Evolutionary conservation across 2,888 invertebrate genomes (phyloP).

Genomic region (Tinea pellionella): DNA sequence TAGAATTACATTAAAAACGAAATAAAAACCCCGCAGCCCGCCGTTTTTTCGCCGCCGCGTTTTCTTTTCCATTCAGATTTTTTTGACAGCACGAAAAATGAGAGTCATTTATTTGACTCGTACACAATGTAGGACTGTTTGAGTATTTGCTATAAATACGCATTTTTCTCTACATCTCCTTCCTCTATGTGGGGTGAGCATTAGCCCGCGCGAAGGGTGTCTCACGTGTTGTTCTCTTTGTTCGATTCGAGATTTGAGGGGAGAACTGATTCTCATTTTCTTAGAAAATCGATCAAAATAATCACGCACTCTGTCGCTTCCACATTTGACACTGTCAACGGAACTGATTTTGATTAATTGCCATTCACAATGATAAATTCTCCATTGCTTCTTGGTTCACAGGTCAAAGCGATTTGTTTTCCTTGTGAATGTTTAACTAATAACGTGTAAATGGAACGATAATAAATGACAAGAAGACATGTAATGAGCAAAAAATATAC

Average conservation of each 20-base stretch:
- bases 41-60: conserved; percentile 61
- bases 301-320: conserved; percentile 42
- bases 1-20: conserved; percentile 68
- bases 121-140: conserved; percentile 71
- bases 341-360: conserved; percentile 14
- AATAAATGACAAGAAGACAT: background rate
- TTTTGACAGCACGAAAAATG: conserved; percentile 71
- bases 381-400: conserved; percentile 8
- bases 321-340: conserved; percentile 56
- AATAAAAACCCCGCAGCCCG: conserved; percentile 59
- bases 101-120: conserved; percentile 70
- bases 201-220: conserved; percentile 60
- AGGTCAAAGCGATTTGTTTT: conserved; percentile 9
- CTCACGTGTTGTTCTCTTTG: conserved; percentile 64
- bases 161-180: conserved; percentile 68
- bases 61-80: conserved; percentile 70
- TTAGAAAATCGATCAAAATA: conserved; percentile 65
- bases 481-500: conserved; percentile 21
- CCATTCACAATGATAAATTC: conserved; percentile 3
- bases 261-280: conserved; percentile 61
- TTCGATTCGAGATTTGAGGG: conserved; percentile 66
- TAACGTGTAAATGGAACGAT: background rate
- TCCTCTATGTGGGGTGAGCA: conserved; percentile 61
- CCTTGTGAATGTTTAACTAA: background rate
- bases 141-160: conserved; percentile 72